A percentile compares a stretch with the other conserved stretches of the same genome.
These are phyloP conservation scores for Digitonthophagus gazella DNA, from an alignment of 2,888 invertebrate species.

Conservation along the genomic window DNA sequence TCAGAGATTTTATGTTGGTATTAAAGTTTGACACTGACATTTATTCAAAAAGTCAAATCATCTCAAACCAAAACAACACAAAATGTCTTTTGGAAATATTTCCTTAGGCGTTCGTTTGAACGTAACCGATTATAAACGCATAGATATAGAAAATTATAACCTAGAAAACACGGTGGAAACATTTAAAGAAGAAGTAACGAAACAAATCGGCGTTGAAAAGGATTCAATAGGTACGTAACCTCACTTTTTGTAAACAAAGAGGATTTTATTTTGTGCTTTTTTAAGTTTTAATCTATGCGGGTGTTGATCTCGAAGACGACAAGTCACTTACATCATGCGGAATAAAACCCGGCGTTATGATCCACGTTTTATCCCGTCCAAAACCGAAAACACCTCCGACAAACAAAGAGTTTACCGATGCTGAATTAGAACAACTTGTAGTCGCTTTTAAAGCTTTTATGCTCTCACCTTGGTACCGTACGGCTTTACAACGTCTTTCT, in stretches of 20 bases:
- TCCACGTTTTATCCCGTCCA: constrained; percentile 56
- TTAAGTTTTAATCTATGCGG: constrained; percentile 69
- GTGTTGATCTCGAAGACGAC: constrained; percentile 65
- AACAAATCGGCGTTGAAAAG: constrained; percentile 57
- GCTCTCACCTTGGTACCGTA: constrained; percentile 59
- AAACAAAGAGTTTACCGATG: constrained; percentile 56
- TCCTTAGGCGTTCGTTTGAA: constrained; percentile 55
- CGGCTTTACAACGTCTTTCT: constrained; percentile 60
- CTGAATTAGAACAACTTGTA: constrained; percentile 62
- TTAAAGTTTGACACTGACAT: too few species aligned
- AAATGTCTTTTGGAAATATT: constrained; percentile 34
- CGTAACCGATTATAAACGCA: constrained; percentile 54
- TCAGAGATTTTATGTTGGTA: too few species aligned
- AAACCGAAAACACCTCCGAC: constrained; percentile 47
- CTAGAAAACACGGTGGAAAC: constrained; percentile 61
- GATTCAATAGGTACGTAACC: constrained; percentile 56
- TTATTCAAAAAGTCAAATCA: background rate
- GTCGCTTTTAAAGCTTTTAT: constrained; percentile 62
- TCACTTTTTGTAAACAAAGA: constrained; percentile 7
- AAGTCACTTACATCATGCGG: constrained; percentile 63
- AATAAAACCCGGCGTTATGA: constrained; percentile 57
- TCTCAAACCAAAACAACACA: too few species aligned
- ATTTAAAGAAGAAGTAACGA: constrained; percentile 60
- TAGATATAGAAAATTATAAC: constrained; percentile 61
- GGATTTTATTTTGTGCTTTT: constrained; percentile 16